Evolutionary conservation across 1,140 invertebrate genomes (phyloP), one percentile per base, ranked within the genome.

Genomic region (Luehdorfia chinensis): DNA sequence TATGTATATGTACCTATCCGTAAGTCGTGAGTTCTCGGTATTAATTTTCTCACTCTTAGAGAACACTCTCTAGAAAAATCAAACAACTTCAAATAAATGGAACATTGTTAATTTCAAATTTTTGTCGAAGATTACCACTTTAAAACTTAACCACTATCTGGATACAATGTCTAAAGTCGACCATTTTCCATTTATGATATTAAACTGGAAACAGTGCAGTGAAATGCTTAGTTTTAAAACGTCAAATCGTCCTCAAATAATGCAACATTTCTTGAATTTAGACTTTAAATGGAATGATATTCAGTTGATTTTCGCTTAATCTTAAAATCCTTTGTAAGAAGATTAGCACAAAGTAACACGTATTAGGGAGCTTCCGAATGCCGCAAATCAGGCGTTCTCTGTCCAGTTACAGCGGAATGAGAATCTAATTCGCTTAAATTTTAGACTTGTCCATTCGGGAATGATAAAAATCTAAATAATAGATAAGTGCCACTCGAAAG

Each of bases 291-390:
- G 7, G 12, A 8, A 28, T 2, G 2, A 28, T 15, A 43, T 18
- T 43, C 9, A 43, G 39, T 30, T 18, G 39, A 43, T 15, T 59
- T 64, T 68, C 54, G 2, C 9, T 18, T 39, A 37, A 31, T 30
- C 6, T 4, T n/a, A 16, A 28, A 21, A 34, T 32, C 46, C 54
- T 76, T 73, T 73, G 69, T 67, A 55, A 60, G 63, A 60, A 73
- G 71, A 77, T 77, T 75, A 77, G 71, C 47, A 72, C 63, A 66
- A 71, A 70, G 64, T 73, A 70, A 75, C 71, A 69, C 59, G 71
- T 75, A 77, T 77, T 77, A 77, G 67, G 55, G 62, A 66, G 63
- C 69, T 75, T 70, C 73, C 73, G 71, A 75, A 75, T 67, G 66
- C 71, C 71, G 60, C 69, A 73, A 77, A 72, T 75, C 69, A 68